These are phyloP conservation scores for Ceratoteleas bidentatus DNA, from an alignment of 1,140 invertebrate genomes.

Conservation along the genomic window DNA sequence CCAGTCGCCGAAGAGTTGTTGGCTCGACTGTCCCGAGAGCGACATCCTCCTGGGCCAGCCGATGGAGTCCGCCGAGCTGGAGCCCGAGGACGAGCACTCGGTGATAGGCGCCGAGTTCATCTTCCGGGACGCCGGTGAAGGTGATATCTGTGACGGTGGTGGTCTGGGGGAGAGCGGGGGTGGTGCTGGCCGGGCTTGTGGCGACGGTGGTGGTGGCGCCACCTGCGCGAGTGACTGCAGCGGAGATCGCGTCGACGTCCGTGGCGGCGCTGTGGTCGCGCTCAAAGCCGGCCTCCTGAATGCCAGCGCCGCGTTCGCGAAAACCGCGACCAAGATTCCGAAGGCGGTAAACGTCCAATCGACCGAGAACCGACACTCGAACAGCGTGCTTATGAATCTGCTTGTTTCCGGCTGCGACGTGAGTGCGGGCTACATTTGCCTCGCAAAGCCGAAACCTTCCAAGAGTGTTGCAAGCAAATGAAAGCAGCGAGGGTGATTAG, in stretches of 20 bases:
- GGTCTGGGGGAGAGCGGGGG: constrained; percentile 31
- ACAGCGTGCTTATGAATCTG: constrained; percentile 94
- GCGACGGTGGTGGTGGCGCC: constrained; percentile 27
- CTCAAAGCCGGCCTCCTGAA: too few species aligned
- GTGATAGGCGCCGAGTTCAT: constrained; percentile 11
- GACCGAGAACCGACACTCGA: constrained; percentile 79
- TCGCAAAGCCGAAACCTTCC: constrained; percentile 84
- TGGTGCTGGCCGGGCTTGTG: constrained; percentile 17
- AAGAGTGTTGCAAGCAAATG: constrained; percentile 77
- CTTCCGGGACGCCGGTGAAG: constrained; percentile 39
- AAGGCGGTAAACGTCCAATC: too few species aligned
- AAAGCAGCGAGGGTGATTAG: constrained; percentile 51
- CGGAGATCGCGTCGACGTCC: not conserved
- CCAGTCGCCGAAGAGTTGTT: constrained; percentile 70
- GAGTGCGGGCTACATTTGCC: constrained; percentile 92
- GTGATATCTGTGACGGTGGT: constrained; percentile 38
- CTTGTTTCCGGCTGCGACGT: constrained; percentile 95
- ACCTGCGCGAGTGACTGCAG: not conserved
- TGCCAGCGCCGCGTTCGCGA: too few species aligned
- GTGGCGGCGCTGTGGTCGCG: constrained; percentile 14
- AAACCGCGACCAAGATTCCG: too few species aligned
- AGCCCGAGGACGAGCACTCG: constrained; percentile 11
- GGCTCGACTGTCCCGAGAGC: constrained; percentile 40
- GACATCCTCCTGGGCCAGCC: constrained; percentile 41
- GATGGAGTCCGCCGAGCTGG: constrained; percentile 12